Base-by-base conservation (phyloP, 2,797 vertebrate species). In the Chloroceryle amazona region DNA sequence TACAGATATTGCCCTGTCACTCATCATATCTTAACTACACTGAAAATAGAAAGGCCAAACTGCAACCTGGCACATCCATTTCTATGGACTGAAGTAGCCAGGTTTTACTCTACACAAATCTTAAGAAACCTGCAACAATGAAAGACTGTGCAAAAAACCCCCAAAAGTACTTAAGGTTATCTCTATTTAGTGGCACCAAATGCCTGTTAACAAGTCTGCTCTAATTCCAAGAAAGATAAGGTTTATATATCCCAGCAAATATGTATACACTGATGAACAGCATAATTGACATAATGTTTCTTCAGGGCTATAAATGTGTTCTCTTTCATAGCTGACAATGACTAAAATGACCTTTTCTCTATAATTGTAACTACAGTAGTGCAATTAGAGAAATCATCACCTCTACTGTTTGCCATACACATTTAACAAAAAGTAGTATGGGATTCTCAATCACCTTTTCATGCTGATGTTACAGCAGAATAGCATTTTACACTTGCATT, bases 271-370 rank as follows among this genome's bases (percentile, higher is more conserved):
- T 94, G 95, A 97, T 92, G 96, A 97, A 95, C 85, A 91, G 95
- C 93, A 96, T 97, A 97, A 97, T 72, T 95, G 97, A 97, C 93
- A 96, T 97, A 97, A 98, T 83, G 89, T 89, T 81, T 98, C 83
- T 97, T 97, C 86, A 81, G 79, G 68, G 61, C 93, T 96, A 96
- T 94, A 97, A 97, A 98, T 33, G 31, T 88, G 95, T 95, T 96
- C 97, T 98, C 71, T 97, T 97, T 95, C 42, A 16, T 72, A 79
- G 90, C 96, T 98, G 97, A 97, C 97, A 96, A 97, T 96, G 96
- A 98, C 94, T 96, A 97, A 93, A 97, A 95, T 98, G 98, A 99
- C 98, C 98, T 99, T 99, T 98, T 98, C 96, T 97, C 92, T 95
- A 82, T 98, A 98, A 98, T 97, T 98, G 94, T 97, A 98, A 98